Evolutionary conservation across 2,888 invertebrate genomes (phyloP).

Genomic region (Ormyrus thymus): DNA sequence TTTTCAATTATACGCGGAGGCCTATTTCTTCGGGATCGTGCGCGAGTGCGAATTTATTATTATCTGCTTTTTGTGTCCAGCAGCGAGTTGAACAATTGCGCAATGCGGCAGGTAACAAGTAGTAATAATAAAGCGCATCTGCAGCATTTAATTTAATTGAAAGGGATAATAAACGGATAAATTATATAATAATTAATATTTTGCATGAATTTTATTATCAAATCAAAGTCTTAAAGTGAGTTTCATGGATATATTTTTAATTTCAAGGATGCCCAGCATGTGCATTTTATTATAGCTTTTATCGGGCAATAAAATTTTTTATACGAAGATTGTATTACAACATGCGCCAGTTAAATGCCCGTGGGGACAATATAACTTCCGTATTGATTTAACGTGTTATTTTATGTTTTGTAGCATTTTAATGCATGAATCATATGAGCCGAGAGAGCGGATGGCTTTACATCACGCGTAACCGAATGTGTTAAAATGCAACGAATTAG

Average conservation of each 20-base stretch:
- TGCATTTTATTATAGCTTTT: slow-evolving; percentile 49
- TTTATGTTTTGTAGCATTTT: slow-evolving; percentile 49
- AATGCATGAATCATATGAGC: slow-evolving; percentile 39
- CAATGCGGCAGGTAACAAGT: no score
- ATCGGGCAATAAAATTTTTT: slow-evolving; percentile 48
- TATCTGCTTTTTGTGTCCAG: no score
- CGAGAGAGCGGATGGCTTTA: slow-evolving; percentile 11
- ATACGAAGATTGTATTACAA: slow-evolving; percentile 42
- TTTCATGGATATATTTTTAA: slow-evolving; percentile 42
- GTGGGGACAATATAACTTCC: slow-evolving; percentile 45
- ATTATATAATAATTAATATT: slow-evolving; percentile 22
- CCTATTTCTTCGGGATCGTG: neutral
- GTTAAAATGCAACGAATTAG: slow-evolving; percentile 33
- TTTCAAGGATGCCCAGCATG: slow-evolving; percentile 42
- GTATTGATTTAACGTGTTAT: slow-evolving; percentile 53
- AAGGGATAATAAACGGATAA: neutral
- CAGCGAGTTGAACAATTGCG: no score
- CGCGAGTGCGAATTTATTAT: no score
- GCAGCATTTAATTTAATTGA: neutral
- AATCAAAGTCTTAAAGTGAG: slow-evolving; percentile 15
- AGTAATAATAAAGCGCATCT: no score
- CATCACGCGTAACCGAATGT: slow-evolving; percentile 20
- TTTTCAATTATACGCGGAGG: slow-evolving; percentile 25
- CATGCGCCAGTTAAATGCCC: slow-evolving; percentile 37
- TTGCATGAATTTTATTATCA: slow-evolving; percentile 30